These are phyloP conservation scores for Folsomia manolachei DNA, from an alignment of 2,888 invertebrate species.

Conservation along the genomic window DNA sequence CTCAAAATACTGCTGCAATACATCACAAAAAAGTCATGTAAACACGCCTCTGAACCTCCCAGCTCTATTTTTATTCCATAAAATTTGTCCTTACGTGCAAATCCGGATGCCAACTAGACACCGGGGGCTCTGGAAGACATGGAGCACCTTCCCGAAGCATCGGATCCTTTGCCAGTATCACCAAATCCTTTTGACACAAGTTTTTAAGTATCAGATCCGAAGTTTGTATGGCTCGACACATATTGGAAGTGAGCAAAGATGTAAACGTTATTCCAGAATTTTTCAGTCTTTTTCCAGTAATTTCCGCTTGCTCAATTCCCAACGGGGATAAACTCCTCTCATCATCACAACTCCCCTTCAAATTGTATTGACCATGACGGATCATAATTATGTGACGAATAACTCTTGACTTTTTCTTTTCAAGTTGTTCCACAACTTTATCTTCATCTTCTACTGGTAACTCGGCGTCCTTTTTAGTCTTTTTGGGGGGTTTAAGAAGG, in stretches of 20 bases:
- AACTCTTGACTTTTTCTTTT: conserved; percentile 63
- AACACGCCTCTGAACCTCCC: no score
- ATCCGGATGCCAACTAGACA: conserved; percentile 78
- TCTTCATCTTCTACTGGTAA: conserved; percentile 60
- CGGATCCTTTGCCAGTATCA: conserved; percentile 64
- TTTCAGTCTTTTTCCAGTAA: conserved; percentile 75
- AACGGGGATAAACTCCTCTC: conserved; percentile 75
- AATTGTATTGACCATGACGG: conserved; percentile 91
- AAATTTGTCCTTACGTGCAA: conserved; percentile 61
- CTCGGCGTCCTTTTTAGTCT: conserved; percentile 24
- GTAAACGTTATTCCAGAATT: conserved; percentile 76
- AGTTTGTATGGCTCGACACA: conserved; percentile 91
- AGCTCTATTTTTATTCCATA: not conserved
- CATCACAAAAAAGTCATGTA: not conserved
- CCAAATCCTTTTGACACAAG: conserved; percentile 51
- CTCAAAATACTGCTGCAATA: conserved; percentile 78
- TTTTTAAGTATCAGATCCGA: conserved; percentile 69
- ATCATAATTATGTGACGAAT: conserved; percentile 83
- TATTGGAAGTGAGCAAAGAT: conserved; percentile 78
- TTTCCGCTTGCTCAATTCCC: conserved; percentile 75
- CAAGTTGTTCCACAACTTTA: conserved; percentile 65
- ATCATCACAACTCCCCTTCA: conserved; percentile 67
- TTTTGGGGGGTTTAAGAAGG: conserved; percentile 63
- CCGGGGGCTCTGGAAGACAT: conserved; percentile 87
- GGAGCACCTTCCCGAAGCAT: conserved; percentile 91